Base-by-base conservation (phyloP, 2,797 vertebrate genomes). In the Gymnopithys bicolor region DNA sequence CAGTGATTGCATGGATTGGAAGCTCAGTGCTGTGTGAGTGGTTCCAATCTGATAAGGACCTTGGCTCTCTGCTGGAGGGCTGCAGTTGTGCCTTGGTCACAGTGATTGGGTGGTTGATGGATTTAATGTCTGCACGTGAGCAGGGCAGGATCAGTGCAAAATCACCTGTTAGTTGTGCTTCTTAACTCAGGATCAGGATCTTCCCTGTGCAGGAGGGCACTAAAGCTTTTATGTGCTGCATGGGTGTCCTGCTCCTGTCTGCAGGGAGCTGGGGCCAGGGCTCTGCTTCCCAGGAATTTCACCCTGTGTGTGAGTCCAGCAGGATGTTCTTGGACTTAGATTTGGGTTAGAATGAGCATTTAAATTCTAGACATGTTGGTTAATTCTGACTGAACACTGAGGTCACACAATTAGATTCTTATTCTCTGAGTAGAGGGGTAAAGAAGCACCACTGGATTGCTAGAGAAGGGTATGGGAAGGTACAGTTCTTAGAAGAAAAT, bases 311-410 rank as follows among this genome's bases (percentile, higher is more conserved):
- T 28, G 67, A 93, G 84, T 95, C 77, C 92, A 96, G 86, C 88
- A 87, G 88, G 90, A 95, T 90, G 93, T 96, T 93, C 94, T 95
- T 96, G 95, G 94, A 95, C 93, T 91, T 93, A 41, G 55, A 52
- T 89, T 76, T 82, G 74, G 80, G 27, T 94, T 87, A 39, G 86
- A 91, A 90, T 21, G 77, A 93, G 67, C 83, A 70, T 91, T 89
- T 87, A 59, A 90, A 93, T 94, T 93, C 88, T 96, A 95, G 92
- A 93, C 77, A 17, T 91, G 45, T 55, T 94, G 86, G 86, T 95
- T 93, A 93, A 87, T 95, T 94, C 86, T 90, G 83, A 89, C 93
- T 4, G 80, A 64, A 82, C 74, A n/a, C 74, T 79, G 91, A 75
- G 83, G 68, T 95, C 90, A 77, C 77, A 79, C 67, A 56, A 30